Evolutionary conservation across 2,797 vertebrate genomes (phyloP).

Genomic region (Mallotus villosus): DNA sequence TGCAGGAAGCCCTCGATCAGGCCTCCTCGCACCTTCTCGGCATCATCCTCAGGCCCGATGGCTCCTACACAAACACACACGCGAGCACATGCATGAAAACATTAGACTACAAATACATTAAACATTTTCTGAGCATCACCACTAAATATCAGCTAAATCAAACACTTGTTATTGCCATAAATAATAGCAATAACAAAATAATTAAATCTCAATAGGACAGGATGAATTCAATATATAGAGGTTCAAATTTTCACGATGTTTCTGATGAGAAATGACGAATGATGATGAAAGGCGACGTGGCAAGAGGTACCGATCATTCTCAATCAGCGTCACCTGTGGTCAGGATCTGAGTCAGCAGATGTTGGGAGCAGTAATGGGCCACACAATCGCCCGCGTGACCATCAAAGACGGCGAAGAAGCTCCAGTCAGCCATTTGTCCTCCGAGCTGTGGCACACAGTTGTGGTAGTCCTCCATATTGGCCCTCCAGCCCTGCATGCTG

Average conservation of each 20-base stretch:
- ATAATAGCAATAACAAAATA: background rate
- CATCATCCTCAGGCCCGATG: conserved; percentile 66
- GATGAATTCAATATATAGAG: background rate
- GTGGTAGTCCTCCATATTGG: conserved; percentile 84
- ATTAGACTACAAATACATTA: too few species aligned
- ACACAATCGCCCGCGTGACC: conserved; percentile 78
- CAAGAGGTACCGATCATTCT: background rate
- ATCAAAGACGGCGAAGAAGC: conserved; percentile 82
- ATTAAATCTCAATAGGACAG: background rate
- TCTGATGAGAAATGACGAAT: background rate
- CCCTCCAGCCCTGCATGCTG: conserved; percentile 83
- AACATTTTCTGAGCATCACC: too few species aligned
- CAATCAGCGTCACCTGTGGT: conserved; percentile 57
- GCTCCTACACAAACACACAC: conserved; percentile 58
- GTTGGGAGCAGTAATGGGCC: conserved; percentile 78
- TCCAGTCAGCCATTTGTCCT: conserved; percentile 73
- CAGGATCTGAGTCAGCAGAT: conserved; percentile 77
- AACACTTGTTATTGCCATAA: background rate
- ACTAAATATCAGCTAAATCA: background rate
- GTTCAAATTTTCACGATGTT: background rate
- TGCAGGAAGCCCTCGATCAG: conserved; percentile 73
- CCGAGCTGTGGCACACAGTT: conserved; percentile 77
- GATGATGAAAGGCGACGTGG: too few species aligned
- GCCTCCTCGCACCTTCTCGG: conserved; percentile 68
- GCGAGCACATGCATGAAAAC: background rate